Evolutionary conservation across 2,888 invertebrate species (phyloP).

Genomic region (Agrotis exclamationis): DNA sequence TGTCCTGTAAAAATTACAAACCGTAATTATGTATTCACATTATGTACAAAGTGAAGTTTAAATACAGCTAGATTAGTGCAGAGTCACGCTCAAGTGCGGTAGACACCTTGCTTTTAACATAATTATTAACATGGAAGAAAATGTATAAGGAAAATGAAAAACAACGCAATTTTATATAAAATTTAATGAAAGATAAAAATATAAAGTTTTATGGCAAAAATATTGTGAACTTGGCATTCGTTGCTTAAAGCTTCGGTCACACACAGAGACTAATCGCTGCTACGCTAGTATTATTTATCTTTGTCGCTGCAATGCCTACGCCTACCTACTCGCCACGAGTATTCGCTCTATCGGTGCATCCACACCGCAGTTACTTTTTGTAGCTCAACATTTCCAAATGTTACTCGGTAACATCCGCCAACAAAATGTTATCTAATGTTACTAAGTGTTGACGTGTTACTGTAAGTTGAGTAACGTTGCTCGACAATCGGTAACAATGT

Average conservation of each 20-base stretch:
- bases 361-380: too few relatives aligned
- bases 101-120: constrained; percentile 53
- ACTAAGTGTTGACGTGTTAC: too few relatives aligned
- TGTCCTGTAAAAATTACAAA: constrained; percentile 18
- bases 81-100: constrained; percentile 64
- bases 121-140: constrained; percentile 34
- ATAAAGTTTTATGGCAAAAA: constrained; percentile 35
- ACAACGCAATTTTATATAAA: constrained; percentile 44
- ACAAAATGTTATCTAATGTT: too few relatives aligned
- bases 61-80: constrained; percentile 65
- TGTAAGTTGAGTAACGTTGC: too few relatives aligned
- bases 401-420: too few relatives aligned
- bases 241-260: background rate
- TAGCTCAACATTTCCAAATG: too few relatives aligned
- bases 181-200: constrained; percentile 58
- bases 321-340: too few relatives aligned
- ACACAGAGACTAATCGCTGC: too few relatives aligned
- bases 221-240: background rate
- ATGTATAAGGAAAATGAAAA: constrained; percentile 24
- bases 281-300: too few relatives aligned
- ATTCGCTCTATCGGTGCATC: too few relatives aligned
- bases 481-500: too few relatives aligned
- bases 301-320: too few relatives aligned
- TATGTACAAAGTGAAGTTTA: constrained; percentile 55
- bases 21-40: constrained; percentile 52